phyloP scores from a whole-genome alignment of 2,888 invertebrate genomes.

The Drosophila imparisetae region DNA sequence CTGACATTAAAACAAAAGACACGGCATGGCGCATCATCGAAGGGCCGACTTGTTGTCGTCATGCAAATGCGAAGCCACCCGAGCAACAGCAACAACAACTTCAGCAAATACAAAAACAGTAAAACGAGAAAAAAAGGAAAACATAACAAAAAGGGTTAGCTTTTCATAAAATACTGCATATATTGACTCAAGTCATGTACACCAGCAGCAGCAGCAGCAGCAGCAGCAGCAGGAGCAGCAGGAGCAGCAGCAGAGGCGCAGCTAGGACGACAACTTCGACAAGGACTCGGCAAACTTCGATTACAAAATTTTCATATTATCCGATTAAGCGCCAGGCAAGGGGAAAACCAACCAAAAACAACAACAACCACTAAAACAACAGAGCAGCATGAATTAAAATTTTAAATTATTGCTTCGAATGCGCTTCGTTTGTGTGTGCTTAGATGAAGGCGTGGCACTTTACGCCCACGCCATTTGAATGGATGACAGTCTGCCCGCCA shows the following conservation, averaged over 20 bases:
- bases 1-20: conserved; percentile 79
- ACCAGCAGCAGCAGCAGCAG: conserved; percentile 37
- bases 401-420: conserved; percentile 71
- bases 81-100: conserved; percentile 24
- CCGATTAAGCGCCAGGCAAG: conserved; percentile 68
- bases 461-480: conserved; percentile 48
- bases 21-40: conserved; percentile 45
- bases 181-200: conserved; percentile 80
- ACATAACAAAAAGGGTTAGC: conserved; percentile 67
- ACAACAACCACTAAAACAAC: conserved; percentile 5
- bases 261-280: conserved; percentile 44
- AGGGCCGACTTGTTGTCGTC: conserved; percentile 48
- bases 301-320: conserved; percentile 77
- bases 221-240: conserved; percentile 7
- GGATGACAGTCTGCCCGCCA: conserved; percentile 16
- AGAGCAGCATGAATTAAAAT: conserved; percentile 62
- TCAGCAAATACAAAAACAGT: conserved; percentile 9
- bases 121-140: conserved; percentile 24
- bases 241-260: conserved; percentile 5
- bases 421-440: conserved; percentile 11
- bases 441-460: conserved; percentile 40
- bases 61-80: conserved; percentile 65
- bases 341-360: conserved; percentile 12
- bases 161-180: conserved; percentile 76
- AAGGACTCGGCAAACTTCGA: conserved; percentile 72